Evolutionary conservation across 2,888 invertebrate species (phyloP).

Genomic region (Arge pagana): DNA sequence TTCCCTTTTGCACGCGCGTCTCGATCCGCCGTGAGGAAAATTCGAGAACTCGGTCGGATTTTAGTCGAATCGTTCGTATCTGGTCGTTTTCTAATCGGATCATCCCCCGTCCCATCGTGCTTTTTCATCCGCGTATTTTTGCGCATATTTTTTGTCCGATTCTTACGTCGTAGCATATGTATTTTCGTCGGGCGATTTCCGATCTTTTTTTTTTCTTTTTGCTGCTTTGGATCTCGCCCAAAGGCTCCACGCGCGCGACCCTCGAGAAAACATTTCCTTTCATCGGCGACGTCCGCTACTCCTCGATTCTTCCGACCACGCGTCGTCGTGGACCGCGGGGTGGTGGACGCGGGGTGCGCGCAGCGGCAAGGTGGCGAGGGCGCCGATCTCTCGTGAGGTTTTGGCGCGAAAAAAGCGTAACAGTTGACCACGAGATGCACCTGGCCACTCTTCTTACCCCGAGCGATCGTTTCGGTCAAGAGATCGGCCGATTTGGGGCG

Average conservation of each 20-base stretch:
- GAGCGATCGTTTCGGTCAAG: slow-evolving; percentile 1
- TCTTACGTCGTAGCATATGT: background rate
- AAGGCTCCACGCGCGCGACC: slow-evolving; percentile 13
- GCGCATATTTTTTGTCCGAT: background rate
- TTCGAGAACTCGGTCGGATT: too few species aligned
- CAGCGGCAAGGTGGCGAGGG: background rate
- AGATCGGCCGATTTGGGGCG: slow-evolving; percentile 4
- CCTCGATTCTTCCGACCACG: slow-evolving; percentile 16
- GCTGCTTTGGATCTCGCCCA: slow-evolving; percentile 4
- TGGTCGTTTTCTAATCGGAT: slow-evolving; percentile 18
- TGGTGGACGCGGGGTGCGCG: slow-evolving; percentile 4
- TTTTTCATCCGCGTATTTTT: background rate
- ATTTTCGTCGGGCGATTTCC: background rate
- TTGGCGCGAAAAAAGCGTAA: slow-evolving; percentile 30
- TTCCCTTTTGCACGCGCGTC: too few species aligned
- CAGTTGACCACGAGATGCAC: slow-evolving; percentile 16
- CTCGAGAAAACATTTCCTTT: slow-evolving; percentile 11
- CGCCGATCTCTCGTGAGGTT: background rate
- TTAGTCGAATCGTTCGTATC: too few species aligned
- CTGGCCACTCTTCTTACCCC: slow-evolving; percentile 11
- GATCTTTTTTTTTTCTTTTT: slow-evolving; percentile 14
- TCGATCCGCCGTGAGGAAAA: too few species aligned
- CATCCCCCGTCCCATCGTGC: slow-evolving; percentile 6
- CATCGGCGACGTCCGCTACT: background rate
- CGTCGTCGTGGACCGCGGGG: slow-evolving; percentile 25